These are phyloP conservation scores for Ypsolopha sequella DNA, from an alignment of 2,888 invertebrate species.

Conservation along the genomic window DNA sequence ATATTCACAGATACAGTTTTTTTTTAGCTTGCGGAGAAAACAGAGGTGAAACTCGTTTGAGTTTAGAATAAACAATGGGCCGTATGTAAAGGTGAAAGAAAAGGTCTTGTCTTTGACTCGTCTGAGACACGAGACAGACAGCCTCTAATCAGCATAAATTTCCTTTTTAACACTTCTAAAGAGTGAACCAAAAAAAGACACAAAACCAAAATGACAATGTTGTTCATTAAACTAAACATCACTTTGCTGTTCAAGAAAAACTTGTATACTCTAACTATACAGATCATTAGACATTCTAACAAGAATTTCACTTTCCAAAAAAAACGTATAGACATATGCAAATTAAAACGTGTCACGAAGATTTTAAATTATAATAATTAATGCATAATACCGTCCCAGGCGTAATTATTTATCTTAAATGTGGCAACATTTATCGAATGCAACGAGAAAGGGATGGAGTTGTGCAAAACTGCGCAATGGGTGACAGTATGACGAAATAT, in stretches of 20 bases:
- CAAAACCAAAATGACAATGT: not conserved
- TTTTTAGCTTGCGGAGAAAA: conserved; percentile 36
- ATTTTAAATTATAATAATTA: not conserved
- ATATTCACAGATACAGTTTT: conserved; percentile 35
- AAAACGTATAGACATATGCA: not conserved
- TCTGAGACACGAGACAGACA: conserved; percentile 14
- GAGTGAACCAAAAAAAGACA: not conserved
- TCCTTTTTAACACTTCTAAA: not conserved
- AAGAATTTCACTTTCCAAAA: not conserved
- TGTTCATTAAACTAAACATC: not conserved
- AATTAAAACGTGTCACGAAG: not conserved
- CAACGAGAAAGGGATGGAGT: conserved; percentile 6
- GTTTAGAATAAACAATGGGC: conserved; percentile 53
- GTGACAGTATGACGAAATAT: conserved; percentile 28
- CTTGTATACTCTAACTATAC: not conserved
- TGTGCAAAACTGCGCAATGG: conserved; percentile 24
- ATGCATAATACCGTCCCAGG: not conserved
- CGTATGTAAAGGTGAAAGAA: conserved; percentile 17
- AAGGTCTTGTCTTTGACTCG: conserved; percentile 57
- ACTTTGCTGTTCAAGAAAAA: too few relatives aligned
- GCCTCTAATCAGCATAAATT: conserved; percentile 3
- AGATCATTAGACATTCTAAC: not conserved
- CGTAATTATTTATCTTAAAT: not conserved
- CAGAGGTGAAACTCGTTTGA: conserved; percentile 36
- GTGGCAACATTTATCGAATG: not conserved